phyloP scores from a whole-genome alignment of 2,888 invertebrate genomes.

The Gastrophysa polygoni region DNA sequence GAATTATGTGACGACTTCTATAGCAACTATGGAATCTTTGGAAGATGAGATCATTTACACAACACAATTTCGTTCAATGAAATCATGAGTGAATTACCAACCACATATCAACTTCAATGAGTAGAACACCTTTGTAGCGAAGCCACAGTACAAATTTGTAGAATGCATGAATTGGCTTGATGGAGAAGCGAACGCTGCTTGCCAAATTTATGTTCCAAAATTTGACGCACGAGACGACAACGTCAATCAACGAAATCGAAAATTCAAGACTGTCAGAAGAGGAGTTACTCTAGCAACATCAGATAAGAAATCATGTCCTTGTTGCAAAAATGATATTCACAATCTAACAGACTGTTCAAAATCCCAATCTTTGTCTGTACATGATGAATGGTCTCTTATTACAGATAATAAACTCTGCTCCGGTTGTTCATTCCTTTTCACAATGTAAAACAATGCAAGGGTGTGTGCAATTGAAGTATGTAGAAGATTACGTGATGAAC shows the following conservation, averaged over 20 bases:
- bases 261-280: too few relatives aligned
- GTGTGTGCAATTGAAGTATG: too few relatives aligned
- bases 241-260: background rate
- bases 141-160: background rate
- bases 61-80: background rate
- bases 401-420: too few relatives aligned
- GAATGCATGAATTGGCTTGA: background rate
- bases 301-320: too few relatives aligned
- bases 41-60: background rate
- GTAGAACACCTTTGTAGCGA: background rate
- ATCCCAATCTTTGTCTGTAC: too few relatives aligned
- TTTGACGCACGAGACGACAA: slow-evolving; percentile 31
- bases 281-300: too few relatives aligned
- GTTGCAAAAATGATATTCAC: too few relatives aligned
- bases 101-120: background rate
- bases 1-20: background rate
- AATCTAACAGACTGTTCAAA: too few relatives aligned
- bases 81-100: background rate
- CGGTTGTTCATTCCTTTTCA: too few relatives aligned
- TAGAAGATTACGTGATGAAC: too few relatives aligned
- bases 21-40: slow-evolving; percentile 14
- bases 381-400: too few relatives aligned
- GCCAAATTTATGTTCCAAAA: slow-evolving; percentile 34
- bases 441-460: too few relatives aligned
- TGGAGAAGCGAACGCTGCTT: background rate